phyloP scores from a whole-genome alignment of 2,797 vertebrate species.

The Microtus agrestis region DNA sequence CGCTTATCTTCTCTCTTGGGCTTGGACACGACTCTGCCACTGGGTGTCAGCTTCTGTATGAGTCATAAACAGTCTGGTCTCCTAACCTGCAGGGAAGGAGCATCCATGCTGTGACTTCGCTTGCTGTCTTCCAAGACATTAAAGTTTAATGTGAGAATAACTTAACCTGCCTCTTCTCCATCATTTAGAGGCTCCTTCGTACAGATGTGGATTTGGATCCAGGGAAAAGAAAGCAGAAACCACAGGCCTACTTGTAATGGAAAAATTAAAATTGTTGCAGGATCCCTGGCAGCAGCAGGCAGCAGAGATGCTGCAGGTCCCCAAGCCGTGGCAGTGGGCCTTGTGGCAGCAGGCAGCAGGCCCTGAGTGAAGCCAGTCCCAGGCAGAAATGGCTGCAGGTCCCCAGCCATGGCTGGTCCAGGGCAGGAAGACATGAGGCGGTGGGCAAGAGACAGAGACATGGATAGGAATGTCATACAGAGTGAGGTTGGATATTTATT shows the following conservation, averaged over 20 bases:
- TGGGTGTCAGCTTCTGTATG: not conserved
- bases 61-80: not conserved
- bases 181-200: not conserved
- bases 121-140: not conserved
- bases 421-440: no score
- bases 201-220: not conserved
- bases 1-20: not conserved
- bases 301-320: no score
- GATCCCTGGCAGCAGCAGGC: no score
- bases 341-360: no score
- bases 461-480: no score
- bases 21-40: not conserved
- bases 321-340: no score
- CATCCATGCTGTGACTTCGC: not conserved
- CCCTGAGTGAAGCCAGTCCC: no score
- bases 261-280: no score
- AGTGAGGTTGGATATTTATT: no score
- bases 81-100: not conserved
- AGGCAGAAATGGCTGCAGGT: no score
- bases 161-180: not conserved
- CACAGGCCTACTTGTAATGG: not conserved
- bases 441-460: no score
- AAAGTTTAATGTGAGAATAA: not conserved
- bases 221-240: not conserved
- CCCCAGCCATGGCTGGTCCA: no score